These are phyloP conservation scores for Eupithecia pulchellata DNA, from an alignment of 2,888 invertebrate species.

Conservation along the genomic window DNA sequence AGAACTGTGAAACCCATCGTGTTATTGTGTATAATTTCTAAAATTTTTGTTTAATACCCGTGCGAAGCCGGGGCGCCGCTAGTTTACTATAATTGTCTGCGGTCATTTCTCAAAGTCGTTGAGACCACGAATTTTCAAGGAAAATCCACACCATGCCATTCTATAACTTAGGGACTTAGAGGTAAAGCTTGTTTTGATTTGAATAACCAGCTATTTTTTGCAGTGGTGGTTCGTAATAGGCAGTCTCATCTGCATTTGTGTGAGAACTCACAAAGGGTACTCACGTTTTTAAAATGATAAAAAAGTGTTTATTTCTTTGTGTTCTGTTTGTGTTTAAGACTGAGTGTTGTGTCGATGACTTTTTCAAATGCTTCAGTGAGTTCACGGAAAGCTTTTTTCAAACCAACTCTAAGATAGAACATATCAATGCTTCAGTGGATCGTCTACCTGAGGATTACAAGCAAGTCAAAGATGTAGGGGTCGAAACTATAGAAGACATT, in stretches of 20 bases:
- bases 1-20: too few relatives aligned
- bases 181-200: conserved; percentile 17
- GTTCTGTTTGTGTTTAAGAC: conserved; percentile 49
- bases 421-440: conserved; percentile 42
- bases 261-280: conserved; percentile 55
- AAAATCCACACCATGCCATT: conserved; percentile 35
- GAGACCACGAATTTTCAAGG: conserved; percentile 68
- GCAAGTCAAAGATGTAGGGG: conserved; percentile 48
- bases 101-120: conserved; percentile 68
- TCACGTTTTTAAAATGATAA: conserved; percentile 62
- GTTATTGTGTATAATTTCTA: too few relatives aligned
- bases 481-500: conserved; percentile 54
- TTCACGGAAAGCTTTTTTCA: conserved; percentile 55
- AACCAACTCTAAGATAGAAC: conserved; percentile 43
- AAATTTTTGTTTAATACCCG: too few relatives aligned
- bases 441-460: conserved; percentile 48
- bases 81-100: conserved; percentile 57
- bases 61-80: too few relatives aligned
- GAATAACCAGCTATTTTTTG: conserved; percentile 28
- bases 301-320: conserved; percentile 51
- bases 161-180: background rate
- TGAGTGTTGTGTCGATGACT: conserved; percentile 58
- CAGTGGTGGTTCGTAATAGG: conserved; percentile 26
- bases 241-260: conserved; percentile 64
- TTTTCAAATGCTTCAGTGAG: conserved; percentile 57